phyloP scores from a whole-genome alignment of 2,888 invertebrate species.

The Rugalucina vietnamica region DNA sequence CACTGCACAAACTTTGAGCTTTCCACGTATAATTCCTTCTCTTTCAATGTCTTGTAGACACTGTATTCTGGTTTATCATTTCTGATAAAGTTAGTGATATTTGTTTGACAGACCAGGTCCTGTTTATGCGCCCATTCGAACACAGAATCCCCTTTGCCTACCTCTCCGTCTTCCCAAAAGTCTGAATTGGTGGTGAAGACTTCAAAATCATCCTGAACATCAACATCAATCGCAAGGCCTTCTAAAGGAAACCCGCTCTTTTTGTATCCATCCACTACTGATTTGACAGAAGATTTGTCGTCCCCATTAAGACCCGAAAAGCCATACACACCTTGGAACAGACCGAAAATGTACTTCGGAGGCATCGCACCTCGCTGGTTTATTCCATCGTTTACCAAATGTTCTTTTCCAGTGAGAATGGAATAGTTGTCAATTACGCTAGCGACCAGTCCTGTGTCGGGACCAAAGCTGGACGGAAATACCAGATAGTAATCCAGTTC shows the following conservation, averaged over 20 bases:
- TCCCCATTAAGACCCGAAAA: not conserved
- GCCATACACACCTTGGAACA: not conserved
- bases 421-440: not conserved
- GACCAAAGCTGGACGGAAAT: not conserved
- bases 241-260: not conserved
- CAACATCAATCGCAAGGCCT: not conserved
- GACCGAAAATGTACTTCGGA: not conserved
- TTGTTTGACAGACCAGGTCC: not conserved
- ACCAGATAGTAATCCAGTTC: not conserved
- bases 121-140: conserved; percentile 1
- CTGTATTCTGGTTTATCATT: not conserved
- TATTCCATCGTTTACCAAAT: not conserved
- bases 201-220: not conserved
- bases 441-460: not conserved
- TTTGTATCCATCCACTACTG: not conserved
- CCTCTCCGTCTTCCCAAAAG: not conserved
- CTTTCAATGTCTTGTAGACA: not conserved
- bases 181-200: not conserved
- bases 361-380: not conserved
- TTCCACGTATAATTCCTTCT: not conserved
- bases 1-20: not conserved
- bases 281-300: not conserved
- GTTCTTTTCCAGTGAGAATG: not conserved
- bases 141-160: not conserved
- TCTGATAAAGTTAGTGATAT: not conserved